A percentile compares a stretch with the other conserved stretches of the same genome.
These are phyloP conservation scores for Paradisaea rubra DNA, from an alignment of 2,113 vertebrate species.

Conservation along the genomic window DNA sequence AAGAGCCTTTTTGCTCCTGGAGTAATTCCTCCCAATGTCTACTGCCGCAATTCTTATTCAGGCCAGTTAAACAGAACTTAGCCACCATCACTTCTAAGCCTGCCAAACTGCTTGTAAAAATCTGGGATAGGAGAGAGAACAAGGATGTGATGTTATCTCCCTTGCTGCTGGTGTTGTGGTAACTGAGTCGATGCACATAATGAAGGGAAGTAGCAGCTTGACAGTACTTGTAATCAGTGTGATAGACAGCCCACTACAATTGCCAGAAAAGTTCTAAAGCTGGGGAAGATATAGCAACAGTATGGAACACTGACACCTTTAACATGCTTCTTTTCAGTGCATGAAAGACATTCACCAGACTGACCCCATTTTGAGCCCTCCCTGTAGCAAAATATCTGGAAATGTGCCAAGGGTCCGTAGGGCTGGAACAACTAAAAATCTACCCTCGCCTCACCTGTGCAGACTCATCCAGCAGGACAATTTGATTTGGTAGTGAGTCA, in stretches of 20 bases:
- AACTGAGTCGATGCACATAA: background rate
- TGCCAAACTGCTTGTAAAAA: background rate
- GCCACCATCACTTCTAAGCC: background rate
- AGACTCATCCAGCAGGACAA: background rate
- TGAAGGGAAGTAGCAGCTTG: background rate
- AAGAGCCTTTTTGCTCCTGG: background rate
- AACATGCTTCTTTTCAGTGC: background rate
- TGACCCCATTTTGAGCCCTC: background rate
- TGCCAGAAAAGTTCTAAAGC: background rate
- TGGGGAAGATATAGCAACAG: background rate
- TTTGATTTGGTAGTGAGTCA: background rate
- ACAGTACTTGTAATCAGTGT: background rate
- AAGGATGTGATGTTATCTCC: background rate
- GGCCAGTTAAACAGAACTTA: background rate
- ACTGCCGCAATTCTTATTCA: background rate
- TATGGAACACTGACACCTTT: background rate
- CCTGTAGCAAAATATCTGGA: background rate
- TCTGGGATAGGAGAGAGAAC: background rate
- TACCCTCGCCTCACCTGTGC: background rate
- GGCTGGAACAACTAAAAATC: background rate
- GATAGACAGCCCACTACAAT: background rate
- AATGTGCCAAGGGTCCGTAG: background rate
- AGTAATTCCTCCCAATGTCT: background rate
- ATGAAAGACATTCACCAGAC: background rate
- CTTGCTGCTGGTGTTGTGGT: background rate